Evolutionary conservation across 1,140 invertebrate species (phyloP).

Genomic region (Drosophila jambulina): DNA sequence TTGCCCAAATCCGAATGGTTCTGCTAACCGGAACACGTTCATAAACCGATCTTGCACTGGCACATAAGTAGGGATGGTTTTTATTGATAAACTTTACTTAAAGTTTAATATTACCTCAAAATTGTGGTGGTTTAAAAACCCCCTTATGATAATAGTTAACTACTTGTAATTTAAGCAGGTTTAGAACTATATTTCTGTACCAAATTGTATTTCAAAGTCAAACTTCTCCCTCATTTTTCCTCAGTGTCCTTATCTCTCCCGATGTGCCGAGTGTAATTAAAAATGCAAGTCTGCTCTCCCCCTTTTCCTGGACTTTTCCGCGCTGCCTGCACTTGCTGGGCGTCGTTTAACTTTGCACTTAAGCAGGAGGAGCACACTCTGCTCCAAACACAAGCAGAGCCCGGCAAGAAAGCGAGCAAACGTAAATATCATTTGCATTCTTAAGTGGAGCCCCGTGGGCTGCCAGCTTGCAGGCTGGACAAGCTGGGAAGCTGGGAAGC

Average conservation of each 20-base stretch:
- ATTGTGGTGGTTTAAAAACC: too few species aligned
- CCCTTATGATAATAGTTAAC: too few species aligned
- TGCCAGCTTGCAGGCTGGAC: slow-evolving; percentile 22
- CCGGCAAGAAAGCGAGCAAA: slow-evolving; percentile 46
- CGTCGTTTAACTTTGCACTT: slow-evolving; percentile 81
- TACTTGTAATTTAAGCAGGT: too few species aligned
- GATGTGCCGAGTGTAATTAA: slow-evolving; percentile 74
- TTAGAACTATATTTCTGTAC: too few species aligned
- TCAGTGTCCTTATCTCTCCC: slow-evolving; percentile 44
- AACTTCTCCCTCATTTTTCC: not conserved
- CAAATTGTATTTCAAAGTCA: not conserved
- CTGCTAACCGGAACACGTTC: slow-evolving; percentile 26
- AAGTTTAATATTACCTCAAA: too few species aligned
- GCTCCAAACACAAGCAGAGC: slow-evolving; percentile 1
- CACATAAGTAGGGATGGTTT: not conserved
- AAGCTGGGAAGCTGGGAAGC: not conserved
- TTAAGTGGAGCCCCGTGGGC: slow-evolving; percentile 65
- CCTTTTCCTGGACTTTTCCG: slow-evolving; percentile 1
- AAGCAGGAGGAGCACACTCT: slow-evolving; percentile 39
- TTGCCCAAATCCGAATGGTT: not conserved
- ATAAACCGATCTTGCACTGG: not conserved
- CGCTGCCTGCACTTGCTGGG: slow-evolving; percentile 56
- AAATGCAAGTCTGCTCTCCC: slow-evolving; percentile 59
- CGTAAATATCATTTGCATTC: slow-evolving; percentile 84
- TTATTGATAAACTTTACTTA: too few species aligned